Percentiles rank a stretch among this genome's conserved stretches.
phyloP scores from a whole-genome alignment of 2,888 invertebrate genomes.

The Cheilosia pagana region DNA sequence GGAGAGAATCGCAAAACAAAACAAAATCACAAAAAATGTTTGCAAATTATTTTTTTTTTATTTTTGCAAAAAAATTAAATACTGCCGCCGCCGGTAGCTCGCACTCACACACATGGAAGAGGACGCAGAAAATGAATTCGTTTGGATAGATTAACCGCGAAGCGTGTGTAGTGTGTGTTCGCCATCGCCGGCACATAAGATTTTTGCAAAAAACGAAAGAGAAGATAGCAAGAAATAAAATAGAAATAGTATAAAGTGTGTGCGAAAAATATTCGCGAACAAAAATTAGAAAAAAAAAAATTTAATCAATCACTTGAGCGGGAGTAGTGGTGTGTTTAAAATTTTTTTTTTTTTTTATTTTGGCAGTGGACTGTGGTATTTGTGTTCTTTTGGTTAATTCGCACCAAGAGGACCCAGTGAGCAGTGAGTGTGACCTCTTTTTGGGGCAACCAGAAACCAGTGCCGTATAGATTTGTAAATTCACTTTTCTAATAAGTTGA shows the following conservation, averaged over 20 bases:
- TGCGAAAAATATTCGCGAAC: constrained; percentile 71
- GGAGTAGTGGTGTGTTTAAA: constrained; percentile 55
- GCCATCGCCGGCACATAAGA: constrained; percentile 64
- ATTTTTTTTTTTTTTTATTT: constrained; percentile 50
- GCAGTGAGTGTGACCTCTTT: constrained; percentile 64
- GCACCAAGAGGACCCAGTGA: constrained; percentile 18
- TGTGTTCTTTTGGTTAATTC: constrained; percentile 46
- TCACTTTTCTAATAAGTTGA: constrained; percentile 41
- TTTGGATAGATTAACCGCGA: constrained; percentile 66
- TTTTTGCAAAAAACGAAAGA: constrained; percentile 55
- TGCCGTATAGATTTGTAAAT: constrained; percentile 1
- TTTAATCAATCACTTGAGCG: constrained; percentile 66
- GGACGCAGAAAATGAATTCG: constrained; percentile 64
- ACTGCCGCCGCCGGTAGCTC: constrained; percentile 66
- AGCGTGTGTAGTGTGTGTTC: constrained; percentile 58
- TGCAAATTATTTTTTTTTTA: constrained; percentile 58
- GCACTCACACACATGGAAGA: constrained; percentile 45
- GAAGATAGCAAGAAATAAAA: constrained; percentile 25
- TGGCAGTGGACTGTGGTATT: constrained; percentile 19
- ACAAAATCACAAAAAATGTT: constrained; percentile 64
- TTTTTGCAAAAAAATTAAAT: constrained; percentile 54
- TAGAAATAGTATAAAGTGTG: constrained; percentile 66
- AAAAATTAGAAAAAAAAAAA: constrained; percentile 39
- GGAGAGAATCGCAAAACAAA: constrained; percentile 68
- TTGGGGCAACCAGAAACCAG: constrained; percentile 6